Evolutionary conservation across 2,888 invertebrate genomes (phyloP).

Genomic region (Ophioninae sp.): DNA sequence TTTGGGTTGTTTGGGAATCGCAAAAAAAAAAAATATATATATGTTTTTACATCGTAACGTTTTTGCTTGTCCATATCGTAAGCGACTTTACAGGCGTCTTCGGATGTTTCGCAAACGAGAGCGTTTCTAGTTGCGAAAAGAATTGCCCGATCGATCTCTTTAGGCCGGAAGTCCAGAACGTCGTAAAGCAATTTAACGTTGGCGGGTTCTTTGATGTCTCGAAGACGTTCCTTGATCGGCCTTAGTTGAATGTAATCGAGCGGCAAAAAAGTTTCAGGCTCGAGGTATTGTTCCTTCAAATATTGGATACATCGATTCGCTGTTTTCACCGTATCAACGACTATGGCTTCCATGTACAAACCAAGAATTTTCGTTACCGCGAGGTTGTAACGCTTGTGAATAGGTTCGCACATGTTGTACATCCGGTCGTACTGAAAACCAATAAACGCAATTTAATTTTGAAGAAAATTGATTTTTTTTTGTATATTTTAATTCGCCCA

Average conservation of each 20-base stretch:
- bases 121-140: slow-evolving; percentile 99
- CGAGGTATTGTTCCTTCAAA: slow-evolving; percentile 98
- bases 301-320: slow-evolving; percentile 97
- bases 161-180: slow-evolving; percentile 97
- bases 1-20: neutral
- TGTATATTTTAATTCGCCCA: too few relatives aligned
- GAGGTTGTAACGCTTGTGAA: slow-evolving; percentile 98
- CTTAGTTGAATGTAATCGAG: slow-evolving; percentile 98
- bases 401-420: slow-evolving; percentile 99
- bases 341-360: slow-evolving; percentile 99
- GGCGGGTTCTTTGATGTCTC: slow-evolving; percentile 96
- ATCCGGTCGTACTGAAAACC: slow-evolving; percentile 95
- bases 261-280: slow-evolving; percentile 99
- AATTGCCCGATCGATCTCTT: slow-evolving; percentile 96
- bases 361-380: slow-evolving; percentile 98
- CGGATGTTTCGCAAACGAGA: slow-evolving; percentile 98
- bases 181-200: slow-evolving; percentile 98
- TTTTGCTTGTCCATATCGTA: slow-evolving; percentile 93
- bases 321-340: slow-evolving; percentile 98
- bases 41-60: slow-evolving; percentile 85
- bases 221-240: slow-evolving; percentile 94
- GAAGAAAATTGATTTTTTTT: too few relatives aligned
- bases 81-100: slow-evolving; percentile 98
- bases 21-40: neutral
- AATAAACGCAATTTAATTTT: too few relatives aligned